Evolutionary conservation across 2,888 invertebrate species (phyloP), one percentile per base, ranked within the genome.

Genomic region (Xiphydria camelus): DNA sequence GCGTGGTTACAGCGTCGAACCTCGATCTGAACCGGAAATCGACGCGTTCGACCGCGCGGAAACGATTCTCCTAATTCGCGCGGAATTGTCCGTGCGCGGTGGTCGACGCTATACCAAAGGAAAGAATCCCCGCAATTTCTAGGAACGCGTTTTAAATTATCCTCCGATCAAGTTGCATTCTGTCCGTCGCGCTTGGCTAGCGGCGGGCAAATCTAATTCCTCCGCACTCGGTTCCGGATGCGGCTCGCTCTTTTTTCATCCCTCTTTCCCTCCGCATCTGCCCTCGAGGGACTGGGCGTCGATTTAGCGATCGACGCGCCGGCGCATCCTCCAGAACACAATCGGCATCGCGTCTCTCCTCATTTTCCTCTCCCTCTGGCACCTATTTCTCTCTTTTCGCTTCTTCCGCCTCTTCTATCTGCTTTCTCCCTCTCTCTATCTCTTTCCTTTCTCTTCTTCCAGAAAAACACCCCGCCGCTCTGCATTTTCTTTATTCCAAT

Each of bases 61-160:
- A n/a, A n/a, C n/a, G n/a, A n/a, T n/a, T n/a, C n/a, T n/a, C n/a
- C n/a, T n/a, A n/a, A n/a, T n/a, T n/a, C n/a, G n/a, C n/a, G n/a
- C n/a, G n/a, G n/a, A n/a, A n/a, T n/a, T n/a, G n/a, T n/a, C n/a
- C n/a, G n/a, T n/a, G n/a, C n/a, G n/a, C n/a, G n/a, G n/a, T n/a
- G n/a, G n/a, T n/a, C n/a, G n/a, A n/a, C n/a, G n/a, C n/a, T n/a
- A n/a, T 51, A 51, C 57, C 59, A 62, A 63, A 66, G 61, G 59
- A 66, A 65, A 65, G 62, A 62, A 62, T 66, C 61, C 58, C 59
- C 62, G 62, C 64, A 63, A 64, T 69, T 63, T 59, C 59, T 57
- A 57, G 59, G 60, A 62, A 53, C 70, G 66, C 67, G 68, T 67
- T 67, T 70, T 64, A 62, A 70, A 70, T 71, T 68, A 68, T 68